A percentile compares a stretch with the other conserved stretches of the same genome.
Evolutionary conservation across 2,113 vertebrate genomes (phyloP).

Genomic region (Chinchilla lanigera): DNA sequence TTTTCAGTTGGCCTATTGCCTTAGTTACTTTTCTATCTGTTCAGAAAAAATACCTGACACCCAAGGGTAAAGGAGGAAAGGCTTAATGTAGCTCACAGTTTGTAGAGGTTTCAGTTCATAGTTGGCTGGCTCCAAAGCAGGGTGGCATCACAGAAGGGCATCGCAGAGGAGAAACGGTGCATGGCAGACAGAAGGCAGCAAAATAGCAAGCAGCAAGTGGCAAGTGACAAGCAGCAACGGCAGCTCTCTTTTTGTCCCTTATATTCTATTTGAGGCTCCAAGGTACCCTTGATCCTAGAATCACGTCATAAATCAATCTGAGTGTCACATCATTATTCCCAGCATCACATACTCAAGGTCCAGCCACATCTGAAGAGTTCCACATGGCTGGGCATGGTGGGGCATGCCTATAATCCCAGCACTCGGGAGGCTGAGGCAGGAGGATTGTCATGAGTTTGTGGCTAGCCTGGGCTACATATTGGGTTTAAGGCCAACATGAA

Average conservation of each 20-base stretch:
- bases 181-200: not conserved
- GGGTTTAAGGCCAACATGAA: not conserved
- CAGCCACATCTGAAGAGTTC: not conserved
- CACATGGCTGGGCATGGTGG: not conserved
- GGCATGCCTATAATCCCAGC: too few species aligned
- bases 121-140: too few species aligned
- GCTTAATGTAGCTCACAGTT: too few species aligned
- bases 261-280: not conserved
- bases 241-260: not conserved
- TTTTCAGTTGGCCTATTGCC: too few species aligned
- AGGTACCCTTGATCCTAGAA: not conserved
- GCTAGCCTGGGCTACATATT: not conserved
- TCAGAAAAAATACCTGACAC: too few species aligned
- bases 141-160: not conserved
- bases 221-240: not conserved
- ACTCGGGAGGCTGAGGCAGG: not conserved
- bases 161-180: not conserved
- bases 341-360: not conserved
- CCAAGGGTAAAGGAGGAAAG: too few species aligned
- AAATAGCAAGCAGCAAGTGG: not conserved
- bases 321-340: not conserved
- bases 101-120: too few species aligned
- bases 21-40: too few species aligned
- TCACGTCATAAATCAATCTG: too few species aligned
- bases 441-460: not conserved